phyloP scores from a whole-genome alignment of 1,140 invertebrate species.

The Halyomorpha halys region DNA sequence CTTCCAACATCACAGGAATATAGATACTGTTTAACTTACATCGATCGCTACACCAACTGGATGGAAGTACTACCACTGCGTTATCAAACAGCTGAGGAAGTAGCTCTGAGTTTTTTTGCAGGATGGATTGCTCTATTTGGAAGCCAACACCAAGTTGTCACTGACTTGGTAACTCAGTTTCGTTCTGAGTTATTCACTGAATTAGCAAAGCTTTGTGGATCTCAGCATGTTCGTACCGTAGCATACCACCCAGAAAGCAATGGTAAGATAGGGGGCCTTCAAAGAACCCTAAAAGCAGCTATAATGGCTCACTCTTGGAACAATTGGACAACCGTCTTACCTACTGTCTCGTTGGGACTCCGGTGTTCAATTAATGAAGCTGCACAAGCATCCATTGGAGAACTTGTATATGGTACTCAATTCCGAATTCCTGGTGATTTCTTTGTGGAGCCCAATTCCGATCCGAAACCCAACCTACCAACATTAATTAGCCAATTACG shows the following conservation, averaged over 20 bases:
- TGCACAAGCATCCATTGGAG: not conserved
- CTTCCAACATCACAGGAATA: slow-evolving; percentile 29
- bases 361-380: slow-evolving; percentile 4
- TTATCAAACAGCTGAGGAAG: slow-evolving; percentile 32
- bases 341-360: slow-evolving; percentile 34
- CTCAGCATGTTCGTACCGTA: slow-evolving; percentile 33
- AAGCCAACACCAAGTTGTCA: slow-evolving; percentile 33
- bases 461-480: too few species aligned
- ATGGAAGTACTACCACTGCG: slow-evolving; percentile 31
- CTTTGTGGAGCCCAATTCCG: too few species aligned
- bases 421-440: too few species aligned
- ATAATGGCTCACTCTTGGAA: slow-evolving; percentile 28
- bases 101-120: slow-evolving; percentile 31
- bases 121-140: slow-evolving; percentile 36
- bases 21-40: slow-evolving; percentile 33
- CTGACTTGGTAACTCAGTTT: slow-evolving; percentile 36
- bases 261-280: slow-evolving; percentile 27
- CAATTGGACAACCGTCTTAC: slow-evolving; percentile 30
- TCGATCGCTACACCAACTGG: slow-evolving; percentile 35
- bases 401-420: not conserved
- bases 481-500: too few species aligned
- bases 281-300: slow-evolving; percentile 36
- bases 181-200: slow-evolving; percentile 32
- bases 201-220: slow-evolving; percentile 28
- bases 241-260: slow-evolving; percentile 36